A percentile compares a stretch with the other conserved stretches of the same genome.
phyloP scores from a whole-genome alignment of 2,113 vertebrate genomes.

The Hipposideros armiger region DNA sequence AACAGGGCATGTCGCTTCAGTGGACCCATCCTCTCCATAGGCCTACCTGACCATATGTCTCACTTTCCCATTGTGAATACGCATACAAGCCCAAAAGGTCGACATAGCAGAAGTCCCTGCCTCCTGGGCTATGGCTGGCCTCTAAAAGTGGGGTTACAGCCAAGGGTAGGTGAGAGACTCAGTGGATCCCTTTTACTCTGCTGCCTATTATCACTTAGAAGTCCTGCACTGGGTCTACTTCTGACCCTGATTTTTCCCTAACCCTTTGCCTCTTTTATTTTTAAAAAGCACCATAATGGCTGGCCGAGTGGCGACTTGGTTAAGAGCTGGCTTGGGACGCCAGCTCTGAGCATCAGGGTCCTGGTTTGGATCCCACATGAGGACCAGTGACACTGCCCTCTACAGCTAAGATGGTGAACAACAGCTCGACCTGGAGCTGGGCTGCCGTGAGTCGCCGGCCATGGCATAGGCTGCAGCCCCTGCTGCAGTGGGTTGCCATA shows the following conservation, averaged over 20 bases:
- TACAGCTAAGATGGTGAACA: too few relatives aligned
- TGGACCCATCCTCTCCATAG: neutral
- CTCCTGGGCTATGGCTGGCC: neutral
- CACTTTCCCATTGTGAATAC: neutral
- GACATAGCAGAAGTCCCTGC: neutral
- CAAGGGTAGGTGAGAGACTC: accelerated
- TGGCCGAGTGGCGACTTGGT: too few relatives aligned
- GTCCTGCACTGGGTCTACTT: neutral
- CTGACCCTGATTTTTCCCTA: neutral
- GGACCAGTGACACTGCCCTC: too few relatives aligned
- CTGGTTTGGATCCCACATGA: too few relatives aligned
- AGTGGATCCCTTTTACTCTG: accelerated
- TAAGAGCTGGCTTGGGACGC: too few relatives aligned
- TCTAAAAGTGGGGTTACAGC: accelerated
- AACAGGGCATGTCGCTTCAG: constrained; percentile 6
- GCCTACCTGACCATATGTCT: accelerated
- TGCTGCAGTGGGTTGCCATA: too few relatives aligned
- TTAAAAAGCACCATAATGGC: neutral
- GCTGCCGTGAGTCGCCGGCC: too few relatives aligned
- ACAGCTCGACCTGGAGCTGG: too few relatives aligned
- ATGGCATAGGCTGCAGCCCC: too few relatives aligned
- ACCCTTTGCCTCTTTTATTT: neutral
- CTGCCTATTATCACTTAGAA: neutral
- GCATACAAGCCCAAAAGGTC: neutral
- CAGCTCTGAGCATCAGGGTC: too few relatives aligned